Evolutionary conservation across 2,113 vertebrate genomes (phyloP).

Genomic region (Semnopithecus entellus): DNA sequence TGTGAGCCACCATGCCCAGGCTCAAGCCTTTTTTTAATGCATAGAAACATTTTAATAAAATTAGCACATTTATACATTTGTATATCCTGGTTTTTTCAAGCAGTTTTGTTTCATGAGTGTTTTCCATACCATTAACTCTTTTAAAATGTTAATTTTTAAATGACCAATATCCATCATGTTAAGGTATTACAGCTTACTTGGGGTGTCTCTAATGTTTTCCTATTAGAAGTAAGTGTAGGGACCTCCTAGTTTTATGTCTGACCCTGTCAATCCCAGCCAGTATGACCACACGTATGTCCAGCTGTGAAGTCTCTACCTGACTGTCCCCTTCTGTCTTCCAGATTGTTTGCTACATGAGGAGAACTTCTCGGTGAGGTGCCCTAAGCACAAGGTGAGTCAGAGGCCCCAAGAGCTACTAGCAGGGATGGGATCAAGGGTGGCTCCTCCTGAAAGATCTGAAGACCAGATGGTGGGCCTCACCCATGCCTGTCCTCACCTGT

Average conservation of each 20-base stretch:
- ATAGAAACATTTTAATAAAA: background rate
- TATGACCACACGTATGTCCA: rapidly evolving
- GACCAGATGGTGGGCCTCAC: background rate
- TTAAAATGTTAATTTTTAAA: background rate
- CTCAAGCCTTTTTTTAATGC: background rate
- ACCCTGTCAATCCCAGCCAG: background rate
- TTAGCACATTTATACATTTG: background rate
- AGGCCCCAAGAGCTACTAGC: background rate
- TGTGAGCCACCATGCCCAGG: no score
- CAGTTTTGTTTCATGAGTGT: background rate
- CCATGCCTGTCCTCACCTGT: background rate
- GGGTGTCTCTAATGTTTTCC: background rate
- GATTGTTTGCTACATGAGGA: conserved; percentile 99
- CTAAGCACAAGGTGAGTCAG: conserved; percentile 98
- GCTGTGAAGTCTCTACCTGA: background rate
- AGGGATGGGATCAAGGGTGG: background rate
- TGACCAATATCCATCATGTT: background rate
- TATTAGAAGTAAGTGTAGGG: background rate
- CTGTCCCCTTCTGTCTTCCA: conserved; percentile 76
- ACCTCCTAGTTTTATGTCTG: background rate
- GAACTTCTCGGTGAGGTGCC: conserved; percentile 98
- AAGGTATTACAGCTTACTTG: background rate
- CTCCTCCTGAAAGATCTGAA: background rate
- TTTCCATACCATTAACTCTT: background rate
- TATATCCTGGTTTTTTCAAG: background rate